Conservation (phyloP, 2,113 vertebrate species). For the Melanerpes formicivorus region DNA sequence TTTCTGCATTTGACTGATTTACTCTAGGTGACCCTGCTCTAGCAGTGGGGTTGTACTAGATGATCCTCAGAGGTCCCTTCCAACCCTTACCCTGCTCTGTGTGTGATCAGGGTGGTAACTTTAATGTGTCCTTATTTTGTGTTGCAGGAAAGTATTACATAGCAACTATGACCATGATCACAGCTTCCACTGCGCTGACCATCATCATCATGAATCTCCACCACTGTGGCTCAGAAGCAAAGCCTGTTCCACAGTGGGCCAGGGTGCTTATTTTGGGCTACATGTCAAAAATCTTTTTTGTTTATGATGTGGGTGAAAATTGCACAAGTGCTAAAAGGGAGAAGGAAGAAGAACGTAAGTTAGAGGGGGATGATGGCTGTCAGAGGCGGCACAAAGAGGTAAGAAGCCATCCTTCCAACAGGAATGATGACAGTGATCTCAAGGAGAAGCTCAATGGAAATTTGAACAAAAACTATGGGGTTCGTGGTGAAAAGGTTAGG, state of each 20-base stretch:
- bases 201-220: constrained; percentile 99
- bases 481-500: constrained; percentile 52
- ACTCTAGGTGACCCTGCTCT: too few species aligned
- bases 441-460: constrained; percentile 66
- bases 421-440: constrained; percentile 36
- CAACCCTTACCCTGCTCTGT: too few species aligned
- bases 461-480: constrained; percentile 65
- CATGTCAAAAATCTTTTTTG: constrained; percentile 95
- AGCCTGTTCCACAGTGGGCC: constrained; percentile 95
- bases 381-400: constrained; percentile 52
- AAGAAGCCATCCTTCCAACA: constrained; percentile 10
- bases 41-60: too few species aligned
- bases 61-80: too few species aligned
- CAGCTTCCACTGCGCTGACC: constrained; percentile 95
- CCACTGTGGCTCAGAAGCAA: constrained; percentile 94
- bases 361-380: neutral
- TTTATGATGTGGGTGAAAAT: constrained; percentile 95
- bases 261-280: constrained; percentile 93
- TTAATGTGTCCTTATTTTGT: neutral
- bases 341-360: constrained; percentile 34
- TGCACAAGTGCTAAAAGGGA: constrained; percentile 80
- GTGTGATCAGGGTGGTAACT: neutral
- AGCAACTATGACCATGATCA: constrained; percentile 98
- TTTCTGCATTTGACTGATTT: neutral
- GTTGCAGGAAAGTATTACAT: constrained; percentile 96